A percentile compares a stretch with the other conserved stretches of the same genome.
Conservation (phyloP, 2,797 vertebrate genomes). For the Galago senegalensis region DNA sequence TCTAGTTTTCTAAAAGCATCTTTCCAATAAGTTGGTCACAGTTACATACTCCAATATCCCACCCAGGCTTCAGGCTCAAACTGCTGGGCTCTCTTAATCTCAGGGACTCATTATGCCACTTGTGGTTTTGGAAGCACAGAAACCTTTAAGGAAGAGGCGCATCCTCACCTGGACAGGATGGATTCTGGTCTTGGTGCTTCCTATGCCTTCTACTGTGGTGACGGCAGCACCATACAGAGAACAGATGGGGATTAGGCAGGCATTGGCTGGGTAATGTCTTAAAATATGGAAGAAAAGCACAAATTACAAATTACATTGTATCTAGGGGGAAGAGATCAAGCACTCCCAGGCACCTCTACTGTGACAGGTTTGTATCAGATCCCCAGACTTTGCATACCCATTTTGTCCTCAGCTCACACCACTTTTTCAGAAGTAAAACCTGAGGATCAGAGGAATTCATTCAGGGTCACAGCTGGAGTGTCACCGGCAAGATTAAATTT, state of each 20-base stretch:
- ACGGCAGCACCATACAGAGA: slow-evolving; percentile 87
- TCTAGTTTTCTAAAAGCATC: not conserved
- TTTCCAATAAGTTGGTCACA: not conserved
- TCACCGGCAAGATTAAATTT: not conserved
- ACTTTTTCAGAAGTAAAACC: not conserved
- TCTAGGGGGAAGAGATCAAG: not conserved
- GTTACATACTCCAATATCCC: accelerated
- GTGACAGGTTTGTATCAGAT: not conserved
- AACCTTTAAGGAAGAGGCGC: not conserved
- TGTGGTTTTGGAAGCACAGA: not conserved
- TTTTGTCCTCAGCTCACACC: not conserved
- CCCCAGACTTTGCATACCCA: not conserved
- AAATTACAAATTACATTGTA: not conserved
- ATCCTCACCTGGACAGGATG: slow-evolving; percentile 90
- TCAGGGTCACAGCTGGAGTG: not conserved
- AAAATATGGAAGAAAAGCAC: slow-evolving; percentile 78
- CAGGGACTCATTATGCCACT: not conserved
- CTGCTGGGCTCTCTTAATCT: accelerated
- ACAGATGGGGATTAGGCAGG: slow-evolving; percentile 90
- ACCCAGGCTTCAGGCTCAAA: not conserved
- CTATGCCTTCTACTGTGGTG: slow-evolving; percentile 90
- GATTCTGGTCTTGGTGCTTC: slow-evolving; percentile 87
- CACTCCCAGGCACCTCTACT: not conserved
- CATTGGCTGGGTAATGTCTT: slow-evolving; percentile 90
- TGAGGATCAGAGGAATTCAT: not conserved